phyloP scores from a whole-genome alignment of 2,888 invertebrate species.

The Corythucha ciliata region DNA sequence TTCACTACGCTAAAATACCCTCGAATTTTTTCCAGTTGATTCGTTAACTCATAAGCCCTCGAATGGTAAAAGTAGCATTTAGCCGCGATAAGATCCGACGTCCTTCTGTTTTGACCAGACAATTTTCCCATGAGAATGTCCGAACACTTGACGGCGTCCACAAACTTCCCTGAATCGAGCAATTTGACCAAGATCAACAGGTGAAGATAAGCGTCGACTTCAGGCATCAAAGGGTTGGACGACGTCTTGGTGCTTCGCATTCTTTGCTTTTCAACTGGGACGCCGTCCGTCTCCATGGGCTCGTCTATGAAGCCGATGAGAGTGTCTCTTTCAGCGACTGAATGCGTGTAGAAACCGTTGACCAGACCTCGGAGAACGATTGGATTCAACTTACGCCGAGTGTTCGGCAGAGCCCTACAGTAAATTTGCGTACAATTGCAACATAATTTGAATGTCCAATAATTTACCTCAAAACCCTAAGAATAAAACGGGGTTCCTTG shows the following conservation, averaged over 20 bases:
- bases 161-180: constrained; percentile 72
- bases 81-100: constrained; percentile 86
- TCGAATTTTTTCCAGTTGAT: constrained; percentile 76
- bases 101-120: constrained; percentile 77
- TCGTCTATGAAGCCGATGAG: constrained; percentile 70
- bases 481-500: constrained; percentile 88
- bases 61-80: constrained; percentile 96
- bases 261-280: constrained; percentile 48
- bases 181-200: constrained; percentile 76
- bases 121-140: constrained; percentile 81
- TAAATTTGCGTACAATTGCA: no score
- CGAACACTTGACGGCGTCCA: constrained; percentile 75
- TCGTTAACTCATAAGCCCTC: constrained; percentile 79
- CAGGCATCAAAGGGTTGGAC: constrained; percentile 58
- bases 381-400: constrained; percentile 77
- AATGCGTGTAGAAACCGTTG: constrained; percentile 66
- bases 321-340: constrained; percentile 61
- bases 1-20: no score
- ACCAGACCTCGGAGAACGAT: constrained; percentile 74
- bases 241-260: constrained; percentile 48
- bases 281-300: constrained; percentile 57
- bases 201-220: constrained; percentile 89
- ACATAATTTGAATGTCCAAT: no score
- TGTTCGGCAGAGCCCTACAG: constrained; percentile 61
- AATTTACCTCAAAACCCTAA: constrained; percentile 64